These are phyloP conservation scores for Muscina levida DNA, from an alignment of 2,888 invertebrate species.

Conservation along the genomic window DNA sequence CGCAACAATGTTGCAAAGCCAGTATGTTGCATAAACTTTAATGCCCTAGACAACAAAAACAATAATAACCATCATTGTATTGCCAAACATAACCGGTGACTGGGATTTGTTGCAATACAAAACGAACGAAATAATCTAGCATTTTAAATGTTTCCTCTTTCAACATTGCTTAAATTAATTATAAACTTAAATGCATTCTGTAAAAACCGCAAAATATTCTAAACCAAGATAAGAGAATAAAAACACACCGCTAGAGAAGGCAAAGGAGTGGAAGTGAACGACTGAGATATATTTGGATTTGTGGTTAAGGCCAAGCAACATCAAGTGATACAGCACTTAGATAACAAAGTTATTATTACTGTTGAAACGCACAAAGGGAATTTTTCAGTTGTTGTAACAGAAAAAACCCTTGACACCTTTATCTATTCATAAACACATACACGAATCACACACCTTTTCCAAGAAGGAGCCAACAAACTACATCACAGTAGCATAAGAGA, in stretches of 20 bases:
- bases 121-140: constrained; percentile 29
- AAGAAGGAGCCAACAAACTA: background rate
- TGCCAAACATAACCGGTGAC: background rate
- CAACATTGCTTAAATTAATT: background rate
- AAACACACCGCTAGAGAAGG: background rate
- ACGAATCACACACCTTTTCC: constrained; percentile 1
- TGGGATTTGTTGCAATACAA: constrained; percentile 1
- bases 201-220: background rate
- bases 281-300: constrained; percentile 22
- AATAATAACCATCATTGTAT: constrained; percentile 9
- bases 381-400: constrained; percentile 24
- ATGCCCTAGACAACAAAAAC: constrained; percentile 10
- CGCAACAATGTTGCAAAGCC: constrained; percentile 31
- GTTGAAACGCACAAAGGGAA: constrained; percentile 60
- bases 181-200: background rate
- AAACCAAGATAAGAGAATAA: background rate
- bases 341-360: constrained; percentile 19
- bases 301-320: constrained; percentile 20
- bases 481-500: background rate
- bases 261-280: background rate
- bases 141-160: background rate
- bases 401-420: constrained; percentile 42
- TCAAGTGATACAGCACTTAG: constrained; percentile 17
- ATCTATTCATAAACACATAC: constrained; percentile 13
- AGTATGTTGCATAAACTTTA: constrained; percentile 44